A percentile compares a stretch with the other conserved stretches of the same genome.
phyloP scores from a whole-genome alignment of 2,888 invertebrate species.

The Chloroclysta siterata region DNA sequence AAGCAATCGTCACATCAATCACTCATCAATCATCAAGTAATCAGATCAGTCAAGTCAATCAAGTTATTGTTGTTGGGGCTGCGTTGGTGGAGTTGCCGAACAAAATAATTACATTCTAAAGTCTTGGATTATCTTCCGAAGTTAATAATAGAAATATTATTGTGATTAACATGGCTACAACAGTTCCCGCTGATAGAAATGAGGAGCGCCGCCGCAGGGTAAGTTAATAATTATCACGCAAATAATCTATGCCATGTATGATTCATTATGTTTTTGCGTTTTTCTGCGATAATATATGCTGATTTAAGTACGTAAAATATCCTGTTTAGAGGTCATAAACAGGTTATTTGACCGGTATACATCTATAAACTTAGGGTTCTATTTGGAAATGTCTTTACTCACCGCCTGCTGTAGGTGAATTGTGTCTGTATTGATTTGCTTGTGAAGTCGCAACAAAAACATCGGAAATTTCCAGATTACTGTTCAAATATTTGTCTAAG shows the following conservation, averaged over 20 bases:
- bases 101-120: no score
- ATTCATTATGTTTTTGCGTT: conserved; percentile 58
- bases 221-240: conserved; percentile 41
- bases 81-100: no score
- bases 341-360: conserved; percentile 46
- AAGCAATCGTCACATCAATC: no score
- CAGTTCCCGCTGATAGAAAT: conserved; percentile 71
- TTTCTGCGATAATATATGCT: conserved; percentile 36
- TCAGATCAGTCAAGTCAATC: no score
- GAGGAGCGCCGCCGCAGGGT: conserved; percentile 81
- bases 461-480: conserved; percentile 47
- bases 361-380: not conserved
- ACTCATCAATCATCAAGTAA: no score
- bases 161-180: conserved; percentile 64
- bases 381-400: not conserved
- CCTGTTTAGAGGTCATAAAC: conserved; percentile 23
- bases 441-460: conserved; percentile 4
- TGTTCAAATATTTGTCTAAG: conserved; percentile 23
- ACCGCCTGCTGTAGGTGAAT: not conserved
- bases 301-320: conserved; percentile 25
- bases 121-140: not conserved
- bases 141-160: conserved; percentile 34
- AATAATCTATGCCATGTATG: conserved; percentile 25
- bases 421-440: conserved; percentile 40
- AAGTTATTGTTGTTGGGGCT: no score